phyloP scores from a whole-genome alignment of 2,888 invertebrate species.

The Pollenia amentaria region DNA sequence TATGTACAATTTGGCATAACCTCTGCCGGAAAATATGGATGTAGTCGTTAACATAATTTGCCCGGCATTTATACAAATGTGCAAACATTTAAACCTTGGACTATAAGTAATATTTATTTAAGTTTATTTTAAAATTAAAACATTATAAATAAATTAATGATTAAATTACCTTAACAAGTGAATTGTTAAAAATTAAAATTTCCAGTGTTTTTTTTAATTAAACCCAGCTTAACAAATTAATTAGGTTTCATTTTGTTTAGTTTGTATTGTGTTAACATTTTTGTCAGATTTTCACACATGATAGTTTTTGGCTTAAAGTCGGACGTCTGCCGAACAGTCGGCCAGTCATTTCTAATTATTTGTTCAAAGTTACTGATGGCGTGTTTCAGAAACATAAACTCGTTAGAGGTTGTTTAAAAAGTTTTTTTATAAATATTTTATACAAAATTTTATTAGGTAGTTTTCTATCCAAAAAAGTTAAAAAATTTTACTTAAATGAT shows the following conservation, averaged over 20 bases:
- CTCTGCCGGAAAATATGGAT: constrained; percentile 86
- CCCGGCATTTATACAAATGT: constrained; percentile 86
- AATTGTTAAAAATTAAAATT: too few relatives aligned
- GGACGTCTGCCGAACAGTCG: not conserved
- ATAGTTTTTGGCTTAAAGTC: constrained; percentile 17
- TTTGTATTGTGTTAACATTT: constrained; percentile 18
- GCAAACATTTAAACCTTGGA: constrained; percentile 85
- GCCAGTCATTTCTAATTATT: not conserved
- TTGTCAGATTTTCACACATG: constrained; percentile 46
- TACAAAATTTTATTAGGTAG: not conserved
- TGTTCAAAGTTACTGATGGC: not conserved
- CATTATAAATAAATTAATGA: not conserved
- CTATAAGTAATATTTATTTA: constrained; percentile 78
- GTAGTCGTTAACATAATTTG: constrained; percentile 83
- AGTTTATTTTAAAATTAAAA: not conserved
- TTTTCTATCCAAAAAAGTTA: not conserved
- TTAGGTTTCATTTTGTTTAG: not conserved
- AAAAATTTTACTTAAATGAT: too few relatives aligned
- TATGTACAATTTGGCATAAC: constrained; percentile 85
- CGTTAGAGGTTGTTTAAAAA: constrained; percentile 16
- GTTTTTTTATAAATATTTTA: constrained; percentile 2
- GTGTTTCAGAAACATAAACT: constrained; percentile 25
- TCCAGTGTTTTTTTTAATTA: too few relatives aligned
- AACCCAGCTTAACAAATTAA: not conserved
- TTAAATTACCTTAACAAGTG: not conserved